Conservation (phyloP, 2,888 invertebrate species). For the Thymelicus sylvestris region DNA sequence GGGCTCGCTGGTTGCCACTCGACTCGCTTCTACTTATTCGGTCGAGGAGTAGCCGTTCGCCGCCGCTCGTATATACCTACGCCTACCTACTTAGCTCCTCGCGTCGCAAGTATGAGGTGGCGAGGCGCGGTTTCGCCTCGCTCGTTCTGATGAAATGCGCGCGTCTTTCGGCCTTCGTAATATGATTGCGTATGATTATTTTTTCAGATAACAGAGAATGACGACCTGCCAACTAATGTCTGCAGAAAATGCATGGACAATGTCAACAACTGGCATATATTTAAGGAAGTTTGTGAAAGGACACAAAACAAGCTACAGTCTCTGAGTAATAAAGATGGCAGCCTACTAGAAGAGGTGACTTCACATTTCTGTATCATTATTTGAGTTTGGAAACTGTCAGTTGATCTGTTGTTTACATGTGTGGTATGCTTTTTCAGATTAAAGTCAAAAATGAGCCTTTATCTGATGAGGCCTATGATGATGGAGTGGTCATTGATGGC, state of each 20-base stretch:
- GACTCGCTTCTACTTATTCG: slow-evolving; percentile 83
- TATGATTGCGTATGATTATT: slow-evolving; percentile 76
- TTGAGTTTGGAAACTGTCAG: slow-evolving; percentile 64
- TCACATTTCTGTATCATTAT: slow-evolving; percentile 58
- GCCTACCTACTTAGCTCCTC: slow-evolving; percentile 83
- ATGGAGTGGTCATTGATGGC: slow-evolving; percentile 81
- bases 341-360: slow-evolving; percentile 82
- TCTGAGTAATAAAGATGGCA: slow-evolving; percentile 82
- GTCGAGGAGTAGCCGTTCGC: slow-evolving; percentile 78
- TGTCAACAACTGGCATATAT: slow-evolving; percentile 88
- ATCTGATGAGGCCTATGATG: slow-evolving; percentile 82
- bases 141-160: slow-evolving; percentile 77
- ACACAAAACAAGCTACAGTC: slow-evolving; percentile 87
- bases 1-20: slow-evolving; percentile 81
- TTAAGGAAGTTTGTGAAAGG: slow-evolving; percentile 86
- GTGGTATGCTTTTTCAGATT: slow-evolving; percentile 75
- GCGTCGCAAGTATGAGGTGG: slow-evolving; percentile 65
- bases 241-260: slow-evolving; percentile 86
- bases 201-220: slow-evolving; percentile 86
- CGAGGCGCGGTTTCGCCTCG: slow-evolving; percentile 78
- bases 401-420: slow-evolving; percentile 54
- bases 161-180: slow-evolving; percentile 71
- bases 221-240: slow-evolving; percentile 87
- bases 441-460: slow-evolving; percentile 85
- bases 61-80: slow-evolving; percentile 76